phyloP scores from a whole-genome alignment of 2,113 vertebrate species.

The Lycocorax pyrrhopterus region DNA sequence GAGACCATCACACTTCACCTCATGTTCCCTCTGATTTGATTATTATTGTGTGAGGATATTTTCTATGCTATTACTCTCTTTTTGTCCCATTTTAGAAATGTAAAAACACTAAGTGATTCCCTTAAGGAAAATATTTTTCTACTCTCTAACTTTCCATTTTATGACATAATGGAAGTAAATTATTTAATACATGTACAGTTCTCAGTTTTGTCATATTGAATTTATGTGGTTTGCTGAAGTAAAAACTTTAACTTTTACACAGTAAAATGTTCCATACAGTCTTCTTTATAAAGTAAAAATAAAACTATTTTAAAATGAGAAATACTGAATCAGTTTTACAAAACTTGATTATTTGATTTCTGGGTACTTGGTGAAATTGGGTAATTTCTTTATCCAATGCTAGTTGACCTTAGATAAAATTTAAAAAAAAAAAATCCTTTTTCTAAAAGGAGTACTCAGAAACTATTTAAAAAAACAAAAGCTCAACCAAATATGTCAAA shows the following conservation, averaged over 20 bases:
- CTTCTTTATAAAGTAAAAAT: not conserved
- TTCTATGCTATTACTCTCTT: not conserved
- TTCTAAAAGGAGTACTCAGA: not conserved
- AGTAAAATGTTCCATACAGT: not conserved
- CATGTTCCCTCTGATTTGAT: slow-evolving; percentile 26
- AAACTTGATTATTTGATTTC: not conserved
- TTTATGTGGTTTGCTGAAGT: not conserved
- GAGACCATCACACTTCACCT: slow-evolving; percentile 25
- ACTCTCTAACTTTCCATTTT: not conserved
- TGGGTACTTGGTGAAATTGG: not conserved
- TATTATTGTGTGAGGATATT: slow-evolving; percentile 19
- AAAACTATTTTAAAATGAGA: not conserved
- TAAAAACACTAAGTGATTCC: slow-evolving; percentile 44
- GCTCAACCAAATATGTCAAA: not conserved
- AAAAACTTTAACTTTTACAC: not conserved
- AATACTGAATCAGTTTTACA: not conserved
- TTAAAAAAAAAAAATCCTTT: not conserved
- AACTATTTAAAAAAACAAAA: not conserved
- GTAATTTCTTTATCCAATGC: not conserved
- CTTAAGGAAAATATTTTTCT: slow-evolving; percentile 4
- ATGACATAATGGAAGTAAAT: slow-evolving; percentile 12
- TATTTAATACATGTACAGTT: not conserved
- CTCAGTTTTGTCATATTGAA: not conserved
- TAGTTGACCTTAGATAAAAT: not conserved
- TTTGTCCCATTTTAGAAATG: slow-evolving; percentile 45